Evolutionary conservation across 2,888 invertebrate species (phyloP).

Genomic region (Coleophora deauratella): DNA sequence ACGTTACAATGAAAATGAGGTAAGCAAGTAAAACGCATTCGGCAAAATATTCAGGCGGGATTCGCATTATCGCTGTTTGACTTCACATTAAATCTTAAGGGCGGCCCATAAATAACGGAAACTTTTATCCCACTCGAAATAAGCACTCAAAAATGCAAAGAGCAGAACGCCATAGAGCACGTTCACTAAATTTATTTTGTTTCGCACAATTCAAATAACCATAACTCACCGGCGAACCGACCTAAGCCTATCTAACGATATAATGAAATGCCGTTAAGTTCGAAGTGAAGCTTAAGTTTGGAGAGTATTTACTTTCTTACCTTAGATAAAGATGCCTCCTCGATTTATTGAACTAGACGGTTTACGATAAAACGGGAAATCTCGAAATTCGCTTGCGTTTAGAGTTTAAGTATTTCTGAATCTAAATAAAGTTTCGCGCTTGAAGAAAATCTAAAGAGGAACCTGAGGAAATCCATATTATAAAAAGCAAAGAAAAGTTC

Average conservation of each 20-base stretch:
- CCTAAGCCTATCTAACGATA: conserved; percentile 72
- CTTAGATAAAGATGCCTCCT: conserved; percentile 64
- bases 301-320: conserved; percentile 53
- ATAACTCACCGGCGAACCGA: conserved; percentile 61
- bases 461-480: too few relatives aligned
- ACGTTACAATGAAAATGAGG: background rate
- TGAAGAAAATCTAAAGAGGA: too few relatives aligned
- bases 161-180: conserved; percentile 71
- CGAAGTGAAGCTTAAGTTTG: conserved; percentile 58
- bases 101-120: conserved; percentile 68
- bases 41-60: conserved; percentile 53
- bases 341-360: conserved; percentile 60
- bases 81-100: conserved; percentile 73
- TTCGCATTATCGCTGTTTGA: conserved; percentile 71
- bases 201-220: conserved; percentile 75
- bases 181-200: conserved; percentile 74
- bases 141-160: conserved; percentile 76
- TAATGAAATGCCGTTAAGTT: conserved; percentile 71
- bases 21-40: conserved; percentile 10
- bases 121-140: conserved; percentile 72
- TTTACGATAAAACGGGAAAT: conserved; percentile 29
- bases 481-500: too few relatives aligned
- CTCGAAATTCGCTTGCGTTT: conserved; percentile 16
- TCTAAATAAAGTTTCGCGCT: too few relatives aligned
- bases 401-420: background rate